Conservation (phyloP, 2,113 vertebrate genomes). For the Acanthisitta chloris region DNA sequence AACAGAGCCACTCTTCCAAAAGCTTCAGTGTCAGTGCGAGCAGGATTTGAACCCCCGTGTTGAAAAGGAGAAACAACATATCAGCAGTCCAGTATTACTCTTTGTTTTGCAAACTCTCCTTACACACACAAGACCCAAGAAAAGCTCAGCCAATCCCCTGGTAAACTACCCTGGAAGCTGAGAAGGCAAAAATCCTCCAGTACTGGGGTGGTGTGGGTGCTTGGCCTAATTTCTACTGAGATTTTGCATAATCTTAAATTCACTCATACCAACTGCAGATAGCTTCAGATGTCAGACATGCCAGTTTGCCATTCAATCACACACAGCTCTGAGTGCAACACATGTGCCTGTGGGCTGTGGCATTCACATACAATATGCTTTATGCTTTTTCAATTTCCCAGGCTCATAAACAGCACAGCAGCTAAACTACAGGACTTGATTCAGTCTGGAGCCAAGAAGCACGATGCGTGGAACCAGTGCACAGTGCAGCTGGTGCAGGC, state of each 20-base stretch:
- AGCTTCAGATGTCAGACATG: not conserved
- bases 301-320: not conserved
- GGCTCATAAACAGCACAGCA: constrained; percentile 58
- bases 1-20: not conserved
- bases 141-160: not conserved
- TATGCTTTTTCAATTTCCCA: constrained; percentile 32
- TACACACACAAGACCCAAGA: not conserved
- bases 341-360: not conserved
- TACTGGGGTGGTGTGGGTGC: not conserved
- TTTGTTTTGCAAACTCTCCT: not conserved
- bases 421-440: constrained; percentile 57
- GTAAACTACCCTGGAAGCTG: not conserved
- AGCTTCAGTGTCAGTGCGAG: not conserved
- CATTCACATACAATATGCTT: not conserved
- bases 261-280: not conserved
- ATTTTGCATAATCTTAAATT: not conserved
- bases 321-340: not conserved
- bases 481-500: constrained; percentile 67
- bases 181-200: not conserved
- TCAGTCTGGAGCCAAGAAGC: constrained; percentile 58
- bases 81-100: not conserved
- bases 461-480: constrained; percentile 73
- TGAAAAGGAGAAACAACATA: not conserved
- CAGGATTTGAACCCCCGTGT: not conserved
- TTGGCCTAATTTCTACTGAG: not conserved